Percentiles rank a stretch among this genome's conserved stretches.
Conservation (phyloP, 2,888 invertebrate genomes). For the Nephrotoma flavescens region DNA sequence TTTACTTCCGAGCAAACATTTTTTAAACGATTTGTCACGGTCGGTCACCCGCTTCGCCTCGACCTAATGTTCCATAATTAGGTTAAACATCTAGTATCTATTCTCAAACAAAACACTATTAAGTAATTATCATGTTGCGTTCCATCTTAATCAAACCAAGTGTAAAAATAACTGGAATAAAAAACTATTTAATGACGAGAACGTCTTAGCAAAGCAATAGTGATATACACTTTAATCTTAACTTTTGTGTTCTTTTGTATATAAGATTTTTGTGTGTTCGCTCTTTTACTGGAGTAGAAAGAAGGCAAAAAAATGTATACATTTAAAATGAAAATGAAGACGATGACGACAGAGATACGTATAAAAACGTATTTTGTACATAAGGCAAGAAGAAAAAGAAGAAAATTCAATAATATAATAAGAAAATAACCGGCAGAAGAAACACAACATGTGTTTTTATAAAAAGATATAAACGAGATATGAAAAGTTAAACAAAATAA, state of each 20-base stretch:
- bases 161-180: not conserved
- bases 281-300: not conserved
- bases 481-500: not conserved
- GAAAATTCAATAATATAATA: not conserved
- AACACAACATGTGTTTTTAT: not conserved
- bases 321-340: not conserved
- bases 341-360: not conserved
- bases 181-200: not conserved
- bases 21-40: no score
- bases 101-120: not conserved
- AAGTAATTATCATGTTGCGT: not conserved
- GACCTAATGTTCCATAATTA: not conserved
- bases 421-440: not conserved
- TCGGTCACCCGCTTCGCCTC: not conserved
- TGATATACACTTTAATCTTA: not conserved
- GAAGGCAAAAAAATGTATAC: not conserved
- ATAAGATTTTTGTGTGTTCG: not conserved
- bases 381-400: not conserved
- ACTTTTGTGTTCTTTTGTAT: not conserved
- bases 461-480: not conserved
- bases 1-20: not conserved
- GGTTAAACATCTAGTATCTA: not conserved
- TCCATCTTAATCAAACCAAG: not conserved
- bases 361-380: not conserved
- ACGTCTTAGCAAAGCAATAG: not conserved